Evolutionary conservation across 2,888 invertebrate genomes (phyloP).

Genomic region (Dasysyrphus tricinctus): DNA sequence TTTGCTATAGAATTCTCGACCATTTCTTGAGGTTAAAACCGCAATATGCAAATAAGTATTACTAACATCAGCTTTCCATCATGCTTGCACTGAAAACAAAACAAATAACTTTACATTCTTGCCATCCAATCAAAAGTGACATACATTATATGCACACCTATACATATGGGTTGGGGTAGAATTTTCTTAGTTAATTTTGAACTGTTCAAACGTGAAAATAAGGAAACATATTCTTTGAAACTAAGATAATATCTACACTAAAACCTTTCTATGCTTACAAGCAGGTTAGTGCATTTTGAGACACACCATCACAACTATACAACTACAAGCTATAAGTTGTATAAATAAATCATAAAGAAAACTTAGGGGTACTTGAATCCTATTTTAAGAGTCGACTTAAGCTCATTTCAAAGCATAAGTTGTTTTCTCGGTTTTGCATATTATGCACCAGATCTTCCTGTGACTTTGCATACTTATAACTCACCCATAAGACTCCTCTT

Average conservation of each 20-base stretch:
- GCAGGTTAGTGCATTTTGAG: constrained; percentile 4
- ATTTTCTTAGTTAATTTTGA: background rate
- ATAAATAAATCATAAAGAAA: constrained; percentile 35
- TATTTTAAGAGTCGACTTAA: constrained; percentile 6
- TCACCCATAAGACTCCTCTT: constrained; percentile 29
- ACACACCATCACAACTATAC: background rate
- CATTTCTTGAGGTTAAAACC: background rate
- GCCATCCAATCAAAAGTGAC: background rate
- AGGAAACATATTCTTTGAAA: constrained; percentile 2
- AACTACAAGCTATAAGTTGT: background rate
- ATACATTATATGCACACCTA: background rate
- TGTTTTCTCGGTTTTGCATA: constrained; percentile 35
- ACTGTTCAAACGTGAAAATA: background rate
- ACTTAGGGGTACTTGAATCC: background rate
- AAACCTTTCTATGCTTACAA: background rate
- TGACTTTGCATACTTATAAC: constrained; percentile 15
- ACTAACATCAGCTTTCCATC: background rate
- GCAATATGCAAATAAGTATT: background rate
- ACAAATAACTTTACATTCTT: background rate
- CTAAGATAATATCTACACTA: background rate
- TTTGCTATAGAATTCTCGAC: no score
- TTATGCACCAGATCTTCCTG: constrained; percentile 22
- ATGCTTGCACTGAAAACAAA: background rate
- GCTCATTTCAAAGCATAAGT: constrained; percentile 44
- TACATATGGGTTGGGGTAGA: background rate